Base-by-base conservation (phyloP, 2,888 invertebrate species). In the Heteromurus nitidus region DNA sequence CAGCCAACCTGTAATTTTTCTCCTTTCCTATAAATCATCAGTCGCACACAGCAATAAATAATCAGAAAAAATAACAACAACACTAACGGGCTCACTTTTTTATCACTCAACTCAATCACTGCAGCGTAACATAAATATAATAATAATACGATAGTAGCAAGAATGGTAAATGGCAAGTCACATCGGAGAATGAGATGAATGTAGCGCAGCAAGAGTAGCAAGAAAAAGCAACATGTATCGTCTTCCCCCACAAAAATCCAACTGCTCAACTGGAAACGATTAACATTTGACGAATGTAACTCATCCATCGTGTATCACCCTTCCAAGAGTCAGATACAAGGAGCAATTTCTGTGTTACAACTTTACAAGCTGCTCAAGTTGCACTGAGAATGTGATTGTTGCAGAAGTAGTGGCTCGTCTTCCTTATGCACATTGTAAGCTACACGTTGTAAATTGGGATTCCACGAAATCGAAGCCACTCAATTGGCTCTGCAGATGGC, bases 1-100 rank as follows among this genome's bases (percentile, higher is more conserved):
- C 31, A 36, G 31, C 22, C 44, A 72, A 72, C 72, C 72, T 72
- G 72, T 72, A 72, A 72, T 72, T 72, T n/a, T n/a, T 72, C 62
- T 30, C 44, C 62, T 72, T 31, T 44, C 60, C 42, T 47, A 72
- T 72, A 72, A 72, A 72, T 72, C 72, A 72, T 72, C 62, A 62
- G 22, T 30, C 22, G 60, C 13, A 60, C n/a, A n/a, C 28, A 60
- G 62, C 55, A 58, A 72, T 72, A 72, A 72, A 72, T 72, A 72
- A 70, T 53, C 24, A 31, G 31, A 58, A 28, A 42, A 50, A 69
- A 69, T 50, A 31, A 28, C 24, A 55, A 70, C 58, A 55, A 60
- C 60, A 72, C 20, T 72, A 72, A 60, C 44, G 72, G 60, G 60
- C 44, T 72, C 31, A 58, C 42, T 47, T 70, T 72, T 60, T 72